A percentile compares a stretch with the other conserved stretches of the same genome.
phyloP scores from a whole-genome alignment of 1,140 invertebrate species.

The Metopolophium dirhodum region DNA sequence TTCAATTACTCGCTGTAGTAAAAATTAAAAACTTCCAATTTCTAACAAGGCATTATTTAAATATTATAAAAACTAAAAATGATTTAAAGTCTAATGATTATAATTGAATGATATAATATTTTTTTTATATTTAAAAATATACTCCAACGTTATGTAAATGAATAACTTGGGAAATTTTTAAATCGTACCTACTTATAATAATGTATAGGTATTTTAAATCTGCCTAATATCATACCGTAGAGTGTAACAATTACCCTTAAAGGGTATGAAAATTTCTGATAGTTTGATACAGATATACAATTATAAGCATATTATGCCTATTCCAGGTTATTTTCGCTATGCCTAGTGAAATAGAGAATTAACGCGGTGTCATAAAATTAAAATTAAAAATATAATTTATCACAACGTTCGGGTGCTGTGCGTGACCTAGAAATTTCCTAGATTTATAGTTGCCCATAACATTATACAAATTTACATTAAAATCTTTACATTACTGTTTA shows the following conservation, averaged over 20 bases:
- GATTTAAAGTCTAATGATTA: too few relatives aligned
- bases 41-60: too few relatives aligned
- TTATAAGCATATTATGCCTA: background rate
- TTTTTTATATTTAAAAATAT: too few relatives aligned
- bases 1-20: too few relatives aligned
- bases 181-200: too few relatives aligned
- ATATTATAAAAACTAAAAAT: too few relatives aligned
- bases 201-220: background rate
- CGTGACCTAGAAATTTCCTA: fast-evolving
- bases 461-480: background rate
- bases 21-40: too few relatives aligned
- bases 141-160: too few relatives aligned
- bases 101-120: too few relatives aligned
- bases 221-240: background rate
- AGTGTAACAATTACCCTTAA: background rate
- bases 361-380: background rate
- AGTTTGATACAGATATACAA: background rate
- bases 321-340: background rate
- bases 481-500: background rate
- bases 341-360: background rate
- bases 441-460: background rate
- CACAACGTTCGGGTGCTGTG: background rate
- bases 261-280: background rate
- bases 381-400: background rate
- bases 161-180: too few relatives aligned